Conservation (phyloP, 2,888 invertebrate genomes). For the Adineta ricciae region DNA sequence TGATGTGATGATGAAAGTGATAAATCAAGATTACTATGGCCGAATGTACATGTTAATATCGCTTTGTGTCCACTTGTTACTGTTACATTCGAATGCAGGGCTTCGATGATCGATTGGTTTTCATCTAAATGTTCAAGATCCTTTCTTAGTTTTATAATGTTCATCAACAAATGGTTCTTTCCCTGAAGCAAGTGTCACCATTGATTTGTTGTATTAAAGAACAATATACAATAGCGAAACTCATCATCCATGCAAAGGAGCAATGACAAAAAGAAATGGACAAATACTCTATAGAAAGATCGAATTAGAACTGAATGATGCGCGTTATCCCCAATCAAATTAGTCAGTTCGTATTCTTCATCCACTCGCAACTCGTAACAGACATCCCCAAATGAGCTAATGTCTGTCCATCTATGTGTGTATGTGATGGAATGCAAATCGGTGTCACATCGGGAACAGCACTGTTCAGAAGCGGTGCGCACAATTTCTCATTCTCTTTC, state of each 20-base stretch:
- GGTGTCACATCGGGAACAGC: background rate
- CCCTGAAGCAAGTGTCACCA: constrained; percentile 3
- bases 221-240: background rate
- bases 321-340: constrained; percentile 11
- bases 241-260: background rate
- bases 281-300: background rate
- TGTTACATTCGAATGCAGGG: background rate
- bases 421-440: background rate
- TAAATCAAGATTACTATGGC: background rate
- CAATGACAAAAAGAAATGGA: constrained; percentile 3
- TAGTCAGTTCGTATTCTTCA: background rate
- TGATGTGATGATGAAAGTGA: constrained; percentile 11
- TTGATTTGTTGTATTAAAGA: constrained; percentile 5
- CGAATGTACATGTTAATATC: constrained; percentile 1
- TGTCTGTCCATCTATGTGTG: background rate
- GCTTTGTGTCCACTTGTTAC: constrained; percentile 8
- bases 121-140: background rate
- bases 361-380: background rate
- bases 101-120: background rate
- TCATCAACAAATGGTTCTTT: background rate
- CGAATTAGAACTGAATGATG: constrained; percentile 5
- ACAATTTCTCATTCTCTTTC: background rate
- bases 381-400: constrained; percentile 3
- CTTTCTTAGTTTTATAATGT: background rate
- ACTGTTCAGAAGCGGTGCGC: background rate